Evolutionary conservation across 1,140 invertebrate genomes (phyloP).

Genomic region (Hormaphis cornu): DNA sequence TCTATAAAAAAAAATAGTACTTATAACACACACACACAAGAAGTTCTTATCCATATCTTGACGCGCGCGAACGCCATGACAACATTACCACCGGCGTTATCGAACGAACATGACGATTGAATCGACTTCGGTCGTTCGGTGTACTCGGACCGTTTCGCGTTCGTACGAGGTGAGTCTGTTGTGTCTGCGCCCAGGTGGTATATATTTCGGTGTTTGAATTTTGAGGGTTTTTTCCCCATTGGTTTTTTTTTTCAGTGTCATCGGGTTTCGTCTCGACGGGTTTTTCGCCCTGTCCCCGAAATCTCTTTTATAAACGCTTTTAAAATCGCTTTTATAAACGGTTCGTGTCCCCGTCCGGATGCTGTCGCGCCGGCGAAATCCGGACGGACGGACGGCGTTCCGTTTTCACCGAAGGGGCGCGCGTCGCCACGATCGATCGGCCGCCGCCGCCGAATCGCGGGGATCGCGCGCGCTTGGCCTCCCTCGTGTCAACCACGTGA

Average conservation of each 20-base stretch:
- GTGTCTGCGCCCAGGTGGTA: no score
- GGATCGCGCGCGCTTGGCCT: background rate
- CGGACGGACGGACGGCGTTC: background rate
- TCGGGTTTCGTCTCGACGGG: no score
- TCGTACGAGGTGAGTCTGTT: no score
- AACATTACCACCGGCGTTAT: background rate
- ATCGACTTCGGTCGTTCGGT: background rate
- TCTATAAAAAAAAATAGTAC: background rate
- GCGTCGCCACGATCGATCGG: constrained; percentile 9
- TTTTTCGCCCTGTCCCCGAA: no score
- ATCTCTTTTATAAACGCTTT: no score
- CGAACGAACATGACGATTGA: background rate
- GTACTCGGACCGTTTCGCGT: background rate
- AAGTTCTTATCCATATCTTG: background rate
- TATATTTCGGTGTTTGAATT: no score
- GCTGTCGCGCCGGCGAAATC: background rate
- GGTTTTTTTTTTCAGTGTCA: background rate
- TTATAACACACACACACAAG: no score
- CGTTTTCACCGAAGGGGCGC: background rate
- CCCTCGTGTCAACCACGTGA: constrained; percentile 27
- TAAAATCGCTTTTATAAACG: no score
- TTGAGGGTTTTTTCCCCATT: no score
- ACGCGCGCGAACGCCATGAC: background rate
- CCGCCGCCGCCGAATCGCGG: background rate
- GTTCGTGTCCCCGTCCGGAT: no score